These are phyloP conservation scores for Mamestra configurata DNA, from an alignment of 1,140 invertebrate species.

Conservation along the genomic window DNA sequence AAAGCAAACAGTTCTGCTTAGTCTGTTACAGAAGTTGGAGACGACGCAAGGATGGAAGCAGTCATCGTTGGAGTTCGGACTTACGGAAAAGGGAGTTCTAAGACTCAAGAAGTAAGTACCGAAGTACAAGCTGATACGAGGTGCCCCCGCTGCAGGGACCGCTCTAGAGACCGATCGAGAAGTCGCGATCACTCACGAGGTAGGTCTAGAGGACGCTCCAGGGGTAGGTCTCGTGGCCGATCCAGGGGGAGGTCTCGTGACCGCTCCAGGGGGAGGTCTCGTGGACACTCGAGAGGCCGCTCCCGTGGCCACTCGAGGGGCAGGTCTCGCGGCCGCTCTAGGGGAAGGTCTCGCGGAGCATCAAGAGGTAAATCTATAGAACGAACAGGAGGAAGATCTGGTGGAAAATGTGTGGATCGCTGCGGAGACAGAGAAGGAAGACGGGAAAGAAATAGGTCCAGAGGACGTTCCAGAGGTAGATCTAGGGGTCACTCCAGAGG, in stretches of 20 bases:
- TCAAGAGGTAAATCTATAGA: conserved; percentile 7
- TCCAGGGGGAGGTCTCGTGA: not conserved
- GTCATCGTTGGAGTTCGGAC: not conserved
- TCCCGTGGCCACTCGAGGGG: conserved; percentile 7
- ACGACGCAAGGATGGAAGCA: not conserved
- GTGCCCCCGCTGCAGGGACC: conserved; percentile 7
- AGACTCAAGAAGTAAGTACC: conserved; percentile 18
- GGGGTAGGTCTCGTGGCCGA: not conserved
- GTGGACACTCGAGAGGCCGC: not conserved
- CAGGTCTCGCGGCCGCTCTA: conserved; percentile 21
- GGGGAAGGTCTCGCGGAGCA: conserved; percentile 24
- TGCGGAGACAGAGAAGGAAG: not conserved
- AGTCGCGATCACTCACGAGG: conserved; percentile 29
- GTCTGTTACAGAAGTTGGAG: conserved; percentile 20
- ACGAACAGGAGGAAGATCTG: conserved; percentile 13
- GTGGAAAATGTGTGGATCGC: conserved; percentile 9
- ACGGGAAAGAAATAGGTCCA: conserved; percentile 39
- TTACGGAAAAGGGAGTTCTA: not conserved
- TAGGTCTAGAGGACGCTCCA: conserved; percentile 38
- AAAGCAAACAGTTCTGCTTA: conserved; percentile 3
- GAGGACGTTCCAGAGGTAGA: conserved; percentile 44
- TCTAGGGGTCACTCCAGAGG: conserved; percentile 47
- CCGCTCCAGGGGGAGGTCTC: not conserved
- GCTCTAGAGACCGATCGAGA: conserved; percentile 13
- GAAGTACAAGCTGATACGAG: conserved; percentile 8